These are phyloP conservation scores for Motacilla tschutschensis DNA, from an alignment of 2,113 vertebrate species.

Conservation along the genomic window DNA sequence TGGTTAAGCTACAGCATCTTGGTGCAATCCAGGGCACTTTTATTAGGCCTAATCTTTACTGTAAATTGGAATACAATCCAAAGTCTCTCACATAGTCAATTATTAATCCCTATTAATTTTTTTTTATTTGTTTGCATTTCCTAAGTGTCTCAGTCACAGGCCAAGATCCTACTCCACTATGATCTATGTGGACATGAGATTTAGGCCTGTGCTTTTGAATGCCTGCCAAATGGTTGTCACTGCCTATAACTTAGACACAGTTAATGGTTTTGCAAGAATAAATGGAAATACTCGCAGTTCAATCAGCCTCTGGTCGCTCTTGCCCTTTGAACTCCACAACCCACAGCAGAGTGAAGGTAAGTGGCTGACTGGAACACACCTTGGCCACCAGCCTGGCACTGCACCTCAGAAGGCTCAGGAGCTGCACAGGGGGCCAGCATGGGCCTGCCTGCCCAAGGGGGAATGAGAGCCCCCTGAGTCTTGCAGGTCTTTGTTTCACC, in stretches of 20 bases:
- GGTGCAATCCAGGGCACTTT: background rate
- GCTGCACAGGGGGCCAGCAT: rapidly evolving
- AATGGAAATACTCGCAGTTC: background rate
- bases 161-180: background rate
- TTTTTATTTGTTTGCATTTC: background rate
- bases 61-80: background rate
- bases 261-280: background rate
- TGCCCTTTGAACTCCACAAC: background rate
- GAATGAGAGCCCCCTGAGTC: background rate
- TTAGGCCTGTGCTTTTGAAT: background rate
- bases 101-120: background rate
- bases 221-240: background rate
- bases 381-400: background rate
- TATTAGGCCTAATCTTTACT: background rate
- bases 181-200: background rate
- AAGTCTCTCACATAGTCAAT: background rate
- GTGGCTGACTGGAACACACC: rapidly evolving
- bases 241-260: background rate
- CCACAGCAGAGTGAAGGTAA: rapidly evolving
- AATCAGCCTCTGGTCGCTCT: background rate
- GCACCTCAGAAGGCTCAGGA: rapidly evolving
- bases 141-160: background rate
- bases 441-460: rapidly evolving
- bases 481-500: background rate
- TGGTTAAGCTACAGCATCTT: background rate